phyloP scores from a whole-genome alignment of 2,113 vertebrate genomes.

The Myodes glareolus region DNA sequence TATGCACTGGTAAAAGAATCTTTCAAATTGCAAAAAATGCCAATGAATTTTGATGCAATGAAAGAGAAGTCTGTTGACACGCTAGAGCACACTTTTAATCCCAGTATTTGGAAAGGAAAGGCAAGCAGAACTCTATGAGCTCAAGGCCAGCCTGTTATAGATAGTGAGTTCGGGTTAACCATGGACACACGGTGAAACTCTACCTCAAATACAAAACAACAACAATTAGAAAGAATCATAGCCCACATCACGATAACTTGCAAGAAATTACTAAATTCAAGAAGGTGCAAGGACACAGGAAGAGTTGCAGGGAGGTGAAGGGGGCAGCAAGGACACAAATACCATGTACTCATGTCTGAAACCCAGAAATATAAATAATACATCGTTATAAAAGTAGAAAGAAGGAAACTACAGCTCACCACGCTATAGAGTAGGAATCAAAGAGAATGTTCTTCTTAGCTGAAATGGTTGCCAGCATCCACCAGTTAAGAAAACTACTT shows the following conservation, averaged over 20 bases:
- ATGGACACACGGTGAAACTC: background rate
- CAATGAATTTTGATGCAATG: background rate
- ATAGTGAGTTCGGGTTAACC: background rate
- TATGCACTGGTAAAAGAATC: background rate
- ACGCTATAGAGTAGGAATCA: background rate
- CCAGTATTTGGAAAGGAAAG: background rate
- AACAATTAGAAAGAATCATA: background rate
- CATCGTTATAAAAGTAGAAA: background rate
- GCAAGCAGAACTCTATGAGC: background rate
- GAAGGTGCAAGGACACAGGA: background rate
- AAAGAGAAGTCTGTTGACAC: background rate
- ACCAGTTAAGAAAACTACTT: background rate
- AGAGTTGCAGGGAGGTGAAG: background rate
- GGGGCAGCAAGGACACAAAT: background rate
- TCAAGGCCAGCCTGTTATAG: background rate
- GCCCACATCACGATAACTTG: background rate
- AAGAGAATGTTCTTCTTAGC: background rate
- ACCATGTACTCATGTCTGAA: background rate
- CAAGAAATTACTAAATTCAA: background rate
- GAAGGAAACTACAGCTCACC: background rate
- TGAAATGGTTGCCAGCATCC: background rate
- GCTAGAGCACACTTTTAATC: background rate
- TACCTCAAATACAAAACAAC: background rate
- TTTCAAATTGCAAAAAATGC: background rate
- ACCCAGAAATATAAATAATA: background rate